Evolutionary conservation across 2,797 vertebrate species (phyloP), one percentile per base, ranked within the genome.

Genomic region (Crax fasciolata): DNA sequence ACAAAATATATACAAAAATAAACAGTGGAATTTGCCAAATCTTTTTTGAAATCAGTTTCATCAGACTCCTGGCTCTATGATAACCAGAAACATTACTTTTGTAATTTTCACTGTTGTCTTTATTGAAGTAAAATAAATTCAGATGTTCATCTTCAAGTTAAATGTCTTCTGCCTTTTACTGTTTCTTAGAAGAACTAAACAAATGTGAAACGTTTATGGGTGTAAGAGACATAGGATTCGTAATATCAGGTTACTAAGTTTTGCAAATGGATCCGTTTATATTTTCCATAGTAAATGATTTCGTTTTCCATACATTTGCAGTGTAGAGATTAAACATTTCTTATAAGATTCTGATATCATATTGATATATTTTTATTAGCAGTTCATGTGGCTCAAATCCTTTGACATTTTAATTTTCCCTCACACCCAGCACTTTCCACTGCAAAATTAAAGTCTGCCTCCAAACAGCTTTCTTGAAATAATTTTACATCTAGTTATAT

Each of bases 381-480:
- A 41, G n/a, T 75, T 75, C 78, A 25, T 1, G 0, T 82, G 30
- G 85, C 14, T 71, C 16, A 81, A 49, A 82, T 55, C 43, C 93
- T 23, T 71, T 94, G 35, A 63, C 39, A 73, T 66, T 38, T 76
- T 39, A 79, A 67, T 92, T 89, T 87, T 79, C 25, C 41, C 48
- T 89, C 38, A 74, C 24, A 76, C 16, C 5, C 14, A 63, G 28
- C 7, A 44, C 52, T 90, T 84, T 46, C 10, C 21, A 71, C 10
- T 87, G 90, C n/a, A 76, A 92, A 76, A 66, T 12, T 87, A 70
- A 87, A 77, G 9, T 2, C 2, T 5, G 32, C 27, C 32, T 89
- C n/a, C 20, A 86, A 81, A 79, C 16, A 73, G 18, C 9, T 63
- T 89, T 86, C 39, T 20, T 87, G 35, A 92, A 92, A 63, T 92